Conservation (phyloP, 2,888 invertebrate species). For the Ophioninae sp. region DNA sequence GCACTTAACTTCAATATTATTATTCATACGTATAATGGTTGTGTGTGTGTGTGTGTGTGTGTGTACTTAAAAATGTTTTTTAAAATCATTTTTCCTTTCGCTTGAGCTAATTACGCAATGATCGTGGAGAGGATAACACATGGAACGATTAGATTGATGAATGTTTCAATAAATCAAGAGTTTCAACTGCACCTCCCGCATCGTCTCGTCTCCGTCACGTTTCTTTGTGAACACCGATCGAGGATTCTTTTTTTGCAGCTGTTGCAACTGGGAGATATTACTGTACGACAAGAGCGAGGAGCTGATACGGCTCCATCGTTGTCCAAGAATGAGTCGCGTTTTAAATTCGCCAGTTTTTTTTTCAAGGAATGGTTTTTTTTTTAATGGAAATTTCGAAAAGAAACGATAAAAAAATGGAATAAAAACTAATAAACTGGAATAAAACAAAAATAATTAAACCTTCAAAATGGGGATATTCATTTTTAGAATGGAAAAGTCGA, state of each 20-base stretch:
- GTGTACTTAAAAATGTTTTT: background rate
- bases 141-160: conserved; percentile 19
- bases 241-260: background rate
- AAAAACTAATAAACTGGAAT: background rate
- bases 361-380: background rate
- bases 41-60: background rate
- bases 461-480: no score
- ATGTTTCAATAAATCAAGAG: conserved; percentile 26
- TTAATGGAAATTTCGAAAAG: background rate
- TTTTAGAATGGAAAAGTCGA: no score
- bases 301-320: background rate
- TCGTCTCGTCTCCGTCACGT: background rate
- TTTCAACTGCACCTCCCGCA: background rate
- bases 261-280: background rate
- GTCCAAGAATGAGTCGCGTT: background rate
- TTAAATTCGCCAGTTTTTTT: background rate
- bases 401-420: background rate
- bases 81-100: background rate
- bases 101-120: conserved; percentile 27
- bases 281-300: background rate
- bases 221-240: background rate
- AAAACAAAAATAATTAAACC: no score
- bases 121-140: conserved; percentile 6
- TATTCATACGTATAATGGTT: conserved; percentile 31
- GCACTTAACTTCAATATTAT: background rate